phyloP scores from a whole-genome alignment of 92 coral and sea anemone species.

The Zoanthus sociatus region DNA sequence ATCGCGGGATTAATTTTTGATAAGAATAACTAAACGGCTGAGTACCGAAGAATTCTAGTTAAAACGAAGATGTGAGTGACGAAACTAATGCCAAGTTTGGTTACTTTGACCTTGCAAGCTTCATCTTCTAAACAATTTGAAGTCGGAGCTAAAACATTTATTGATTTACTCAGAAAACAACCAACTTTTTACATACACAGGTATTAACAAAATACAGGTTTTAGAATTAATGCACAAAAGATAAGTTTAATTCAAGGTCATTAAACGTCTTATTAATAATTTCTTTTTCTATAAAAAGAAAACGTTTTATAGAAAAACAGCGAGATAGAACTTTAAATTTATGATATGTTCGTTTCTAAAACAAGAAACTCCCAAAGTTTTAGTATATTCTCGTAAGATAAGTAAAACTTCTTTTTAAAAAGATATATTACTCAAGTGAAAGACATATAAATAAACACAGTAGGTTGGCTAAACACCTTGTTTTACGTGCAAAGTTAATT shows the following conservation, averaged over 20 bases:
- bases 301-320: neutral
- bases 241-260: neutral
- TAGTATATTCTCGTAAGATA: neutral
- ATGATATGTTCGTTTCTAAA: no score
- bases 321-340: no score
- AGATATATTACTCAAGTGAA: neutral
- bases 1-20: neutral
- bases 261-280: neutral
- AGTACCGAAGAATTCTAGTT: neutral
- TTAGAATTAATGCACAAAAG: neutral
- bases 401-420: neutral
- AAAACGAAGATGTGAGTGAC: neutral
- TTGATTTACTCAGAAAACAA: neutral
- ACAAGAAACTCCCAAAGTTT: neutral
- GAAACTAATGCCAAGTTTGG: neutral
- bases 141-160: neutral
- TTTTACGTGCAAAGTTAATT: neutral
- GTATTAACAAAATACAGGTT: neutral
- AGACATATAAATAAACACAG: neutral
- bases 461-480: neutral
- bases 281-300: neutral
- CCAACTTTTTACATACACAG: neutral
- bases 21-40: neutral
- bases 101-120: neutral
- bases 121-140: neutral